These are phyloP conservation scores for Neuroscelio doddi DNA, from an alignment of 2,888 invertebrate genomes.

Conservation along the genomic window DNA sequence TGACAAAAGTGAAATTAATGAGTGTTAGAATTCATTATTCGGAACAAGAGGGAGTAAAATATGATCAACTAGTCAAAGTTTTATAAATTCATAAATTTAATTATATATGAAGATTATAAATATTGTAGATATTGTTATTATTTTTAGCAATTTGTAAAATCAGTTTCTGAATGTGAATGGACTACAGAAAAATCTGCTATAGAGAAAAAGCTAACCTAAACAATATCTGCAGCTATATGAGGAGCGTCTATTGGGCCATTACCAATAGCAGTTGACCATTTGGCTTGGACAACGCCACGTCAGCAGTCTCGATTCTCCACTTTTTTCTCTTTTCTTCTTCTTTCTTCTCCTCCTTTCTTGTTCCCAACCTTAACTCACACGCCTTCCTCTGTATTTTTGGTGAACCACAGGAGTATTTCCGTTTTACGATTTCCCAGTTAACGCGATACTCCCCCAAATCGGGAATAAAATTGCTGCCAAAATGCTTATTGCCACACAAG, in stretches of 20 bases:
- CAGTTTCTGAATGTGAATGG: constrained; percentile 36
- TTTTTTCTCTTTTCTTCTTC: constrained; percentile 28
- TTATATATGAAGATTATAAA: too few species aligned
- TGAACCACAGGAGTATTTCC: constrained; percentile 41
- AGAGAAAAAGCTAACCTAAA: constrained; percentile 62
- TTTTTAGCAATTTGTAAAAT: too few species aligned
- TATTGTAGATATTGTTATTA: too few species aligned
- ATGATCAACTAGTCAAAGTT: too few species aligned
- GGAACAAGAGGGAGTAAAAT: too few species aligned
- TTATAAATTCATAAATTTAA: too few species aligned
- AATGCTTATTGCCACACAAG: constrained; percentile 11
- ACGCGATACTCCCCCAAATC: constrained; percentile 30
- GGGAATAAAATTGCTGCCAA: constrained; percentile 20
- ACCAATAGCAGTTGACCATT: constrained; percentile 68
- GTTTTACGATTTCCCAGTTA: constrained; percentile 51
- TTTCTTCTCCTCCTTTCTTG: constrained; percentile 31
- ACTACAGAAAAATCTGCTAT: constrained; percentile 40
- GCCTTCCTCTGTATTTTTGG: constrained; percentile 44
- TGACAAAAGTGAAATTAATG: too few species aligned
- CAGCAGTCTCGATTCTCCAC: constrained; percentile 61
- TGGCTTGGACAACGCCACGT: constrained; percentile 70
- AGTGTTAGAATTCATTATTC: too few species aligned
- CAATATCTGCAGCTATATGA: constrained; percentile 72
- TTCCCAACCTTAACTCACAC: constrained; percentile 24
- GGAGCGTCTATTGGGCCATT: constrained; percentile 72